Evolutionary conservation across 2,797 vertebrate genomes (phyloP), one percentile per base, ranked within the genome.

Genomic region (Tangara arthus): DNA sequence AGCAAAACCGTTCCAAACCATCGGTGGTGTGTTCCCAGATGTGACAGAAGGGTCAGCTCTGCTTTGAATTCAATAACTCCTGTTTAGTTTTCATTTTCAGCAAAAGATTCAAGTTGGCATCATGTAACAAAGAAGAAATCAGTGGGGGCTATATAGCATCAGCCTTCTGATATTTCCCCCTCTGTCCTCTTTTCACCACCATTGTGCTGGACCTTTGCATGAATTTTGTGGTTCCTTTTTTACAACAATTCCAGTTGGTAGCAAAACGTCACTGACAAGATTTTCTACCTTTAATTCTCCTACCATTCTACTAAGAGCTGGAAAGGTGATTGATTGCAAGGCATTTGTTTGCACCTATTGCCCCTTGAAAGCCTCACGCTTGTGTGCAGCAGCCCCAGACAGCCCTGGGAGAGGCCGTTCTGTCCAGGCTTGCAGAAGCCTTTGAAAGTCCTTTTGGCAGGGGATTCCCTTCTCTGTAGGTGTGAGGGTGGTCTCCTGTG

Each of bases 241-340:
- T n/a, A 1, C 14, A 89, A 44, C 16, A 66, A 52, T 52, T 59
- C 21, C 24, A 52, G 1, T 1, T 72, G 32, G 47, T 47, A 90
- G 69, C 22, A n/a, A 28, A 84, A 34, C 9, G 12, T 84, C 20
- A 20, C 16, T 34, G 13, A 0, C 61, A 47, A 71, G 12, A 39
- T 76, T 68, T 86, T 90, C 47, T 87, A 55, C 47, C 44, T 82
- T 80, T 64, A 63, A 49, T 73, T 82, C 12, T 76, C 23, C 63
- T 65, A 13, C 32, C 15, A 2, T 64, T 92, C 46, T 76, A 15
- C 46, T 52, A 56, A 60, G 57, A 55, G 20, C 7, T 72, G 57
- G 42, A 69, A 59, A 69, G 22, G 30, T 44, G 57, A 78, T 44
- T 21, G 42, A 55, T 39, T 65, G 35, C n/a, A 71, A 68, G 65